Conservation (phyloP, 2,113 vertebrate species). For the Suricata suricatta region DNA sequence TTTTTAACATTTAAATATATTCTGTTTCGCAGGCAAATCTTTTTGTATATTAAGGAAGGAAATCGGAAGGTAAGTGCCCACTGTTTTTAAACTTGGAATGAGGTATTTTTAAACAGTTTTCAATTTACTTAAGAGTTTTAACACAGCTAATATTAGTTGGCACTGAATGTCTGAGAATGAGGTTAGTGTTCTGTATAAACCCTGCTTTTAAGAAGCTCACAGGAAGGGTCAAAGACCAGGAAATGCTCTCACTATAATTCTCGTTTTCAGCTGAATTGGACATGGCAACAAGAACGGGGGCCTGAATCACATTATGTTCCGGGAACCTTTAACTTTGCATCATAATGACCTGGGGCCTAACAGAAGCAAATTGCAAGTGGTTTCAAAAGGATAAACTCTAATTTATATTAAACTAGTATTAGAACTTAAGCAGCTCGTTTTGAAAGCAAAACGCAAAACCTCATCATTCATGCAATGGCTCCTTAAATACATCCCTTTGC, state of each 20-base stretch:
- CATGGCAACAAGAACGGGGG: slow-evolving; percentile 81
- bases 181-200: slow-evolving; percentile 83
- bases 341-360: slow-evolving; percentile 80
- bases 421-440: slow-evolving; percentile 80
- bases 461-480: slow-evolving; percentile 73
- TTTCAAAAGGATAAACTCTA: slow-evolving; percentile 81
- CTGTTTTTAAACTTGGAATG: slow-evolving; percentile 79
- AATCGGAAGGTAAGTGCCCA: slow-evolving; percentile 72
- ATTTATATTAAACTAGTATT: slow-evolving; percentile 84
- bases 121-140: slow-evolving; percentile 79
- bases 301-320: slow-evolving; percentile 85
- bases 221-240: slow-evolving; percentile 86
- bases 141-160: slow-evolving; percentile 78
- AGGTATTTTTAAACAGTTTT: slow-evolving; percentile 81
- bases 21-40: slow-evolving; percentile 62
- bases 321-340: slow-evolving; percentile 86
- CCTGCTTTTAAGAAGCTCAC: slow-evolving; percentile 82
- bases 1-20: slow-evolving; percentile 69
- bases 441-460: slow-evolving; percentile 74
- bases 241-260: slow-evolving; percentile 84
- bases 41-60: slow-evolving; percentile 71
- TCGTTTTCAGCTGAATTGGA: slow-evolving; percentile 86
- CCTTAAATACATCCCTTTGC: slow-evolving; percentile 79
- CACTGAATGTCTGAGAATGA: slow-evolving; percentile 81
- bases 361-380: slow-evolving; percentile 77